Percentiles rank a stretch among this genome's conserved stretches.
These are phyloP conservation scores for Phthorimaea operculella DNA, from an alignment of 1,140 invertebrate species.

Conservation along the genomic window DNA sequence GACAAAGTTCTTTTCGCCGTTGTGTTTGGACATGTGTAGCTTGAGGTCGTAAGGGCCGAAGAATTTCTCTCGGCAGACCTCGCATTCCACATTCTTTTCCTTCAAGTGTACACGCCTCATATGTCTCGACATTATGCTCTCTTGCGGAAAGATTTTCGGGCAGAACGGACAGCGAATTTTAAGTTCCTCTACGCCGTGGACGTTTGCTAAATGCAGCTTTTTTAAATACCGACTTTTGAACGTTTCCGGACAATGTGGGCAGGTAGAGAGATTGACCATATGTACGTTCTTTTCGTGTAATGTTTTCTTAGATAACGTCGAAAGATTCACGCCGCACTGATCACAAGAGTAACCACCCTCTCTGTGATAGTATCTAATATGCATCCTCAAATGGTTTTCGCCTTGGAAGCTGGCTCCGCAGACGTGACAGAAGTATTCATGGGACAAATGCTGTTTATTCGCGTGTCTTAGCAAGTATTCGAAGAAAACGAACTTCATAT, in stretches of 20 bases:
- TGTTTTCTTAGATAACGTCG: constrained; percentile 50
- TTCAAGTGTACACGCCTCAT: constrained; percentile 54
- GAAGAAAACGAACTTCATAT: constrained; percentile 56
- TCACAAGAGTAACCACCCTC: constrained; percentile 53
- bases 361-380: constrained; percentile 54
- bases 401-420: constrained; percentile 58
- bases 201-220: constrained; percentile 52
- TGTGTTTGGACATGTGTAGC: constrained; percentile 75
- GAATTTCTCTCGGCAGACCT: constrained; percentile 72
- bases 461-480: constrained; percentile 53
- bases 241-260: constrained; percentile 49
- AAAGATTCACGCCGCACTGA: constrained; percentile 37
- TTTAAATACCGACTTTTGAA: constrained; percentile 57
- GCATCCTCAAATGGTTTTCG: constrained; percentile 57
- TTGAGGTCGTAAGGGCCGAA: constrained; percentile 77
- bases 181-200: constrained; percentile 51
- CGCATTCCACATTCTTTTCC: constrained; percentile 59
- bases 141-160: constrained; percentile 49
- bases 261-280: constrained; percentile 40
- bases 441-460: constrained; percentile 51
- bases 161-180: constrained; percentile 55
- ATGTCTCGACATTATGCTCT: constrained; percentile 56
- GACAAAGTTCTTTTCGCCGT: constrained; percentile 72
- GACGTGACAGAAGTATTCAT: constrained; percentile 56
- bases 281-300: constrained; percentile 56